Evolutionary conservation across 35 echinoderm and acorn worm genomes (phyloP).

Genomic region (Ptychodera flava): DNA sequence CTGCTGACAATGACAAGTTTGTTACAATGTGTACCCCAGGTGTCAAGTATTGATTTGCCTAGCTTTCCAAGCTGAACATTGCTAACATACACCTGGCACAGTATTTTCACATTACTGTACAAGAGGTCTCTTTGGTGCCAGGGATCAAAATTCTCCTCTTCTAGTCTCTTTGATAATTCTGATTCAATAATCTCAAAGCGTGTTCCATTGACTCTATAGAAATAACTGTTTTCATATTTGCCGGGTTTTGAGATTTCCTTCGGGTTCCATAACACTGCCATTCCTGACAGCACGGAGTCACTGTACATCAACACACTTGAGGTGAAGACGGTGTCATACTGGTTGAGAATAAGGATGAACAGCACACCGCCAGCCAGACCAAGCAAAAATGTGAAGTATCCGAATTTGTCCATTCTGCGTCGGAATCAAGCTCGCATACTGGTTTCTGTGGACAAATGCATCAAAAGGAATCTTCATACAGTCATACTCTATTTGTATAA

Average conservation of each 20-base stretch:
- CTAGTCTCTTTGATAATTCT: neutral
- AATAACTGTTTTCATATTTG: neutral
- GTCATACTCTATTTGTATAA: no score
- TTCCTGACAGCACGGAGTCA: neutral
- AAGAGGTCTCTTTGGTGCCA: conserved; percentile 24
- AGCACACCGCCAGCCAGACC: neutral
- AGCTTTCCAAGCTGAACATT: conserved; percentile 9
- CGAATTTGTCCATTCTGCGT: conserved; percentile 10
- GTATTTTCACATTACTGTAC: conserved; percentile 38
- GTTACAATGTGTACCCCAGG: conserved; percentile 55
- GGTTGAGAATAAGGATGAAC: neutral
- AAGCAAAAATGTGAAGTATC: conserved; percentile 5
- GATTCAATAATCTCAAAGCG: neutral
- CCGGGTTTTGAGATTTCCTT: neutral
- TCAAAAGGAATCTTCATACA: no score
- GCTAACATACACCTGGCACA: conserved; percentile 49
- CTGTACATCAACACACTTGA: neutral
- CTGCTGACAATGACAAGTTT: conserved; percentile 62
- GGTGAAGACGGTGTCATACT: neutral
- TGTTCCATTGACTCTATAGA: neutral
- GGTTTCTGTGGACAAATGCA: no score
- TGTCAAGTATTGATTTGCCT: conserved; percentile 18
- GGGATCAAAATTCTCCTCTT: conserved; percentile 58
- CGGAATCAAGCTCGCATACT: no score
- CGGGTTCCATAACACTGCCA: no score